Base-by-base conservation (phyloP, 2,888 invertebrate species). In the Pilophorus perplexus region DNA sequence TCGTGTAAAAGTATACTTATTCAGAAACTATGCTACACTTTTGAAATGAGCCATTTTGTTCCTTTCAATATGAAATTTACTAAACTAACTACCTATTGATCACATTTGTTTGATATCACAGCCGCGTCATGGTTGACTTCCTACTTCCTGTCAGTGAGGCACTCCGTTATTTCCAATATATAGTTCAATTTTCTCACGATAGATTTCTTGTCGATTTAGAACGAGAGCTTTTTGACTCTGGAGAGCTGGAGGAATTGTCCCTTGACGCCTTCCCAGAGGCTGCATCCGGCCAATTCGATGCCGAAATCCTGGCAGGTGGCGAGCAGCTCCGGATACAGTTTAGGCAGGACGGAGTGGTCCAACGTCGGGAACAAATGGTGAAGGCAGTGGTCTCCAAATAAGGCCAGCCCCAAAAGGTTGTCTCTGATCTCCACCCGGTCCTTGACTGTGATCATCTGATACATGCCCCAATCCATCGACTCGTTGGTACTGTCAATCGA, bases 341-440 rank as follows among this genome's bases (percentile, higher is more conserved):
- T 80, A 4, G 83, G 81, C 8, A 92, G 76, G 66, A 85, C 82
- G 0, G 84, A 84, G 73, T 91, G 90, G 75, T 91, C 91, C 27
- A 92, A 73, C 0, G 89, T 87, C 0, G 91, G 91, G 72, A 91
- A 86, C 14, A 91, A 78, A 76, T 92, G 91, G 75, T 92, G 91
- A 1, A 91, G 78, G 0, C 82, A 81, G 74, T 92, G 91, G 67
- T 88, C 85, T 0, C 91, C 91, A 73, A 89, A 91, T 68, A 85
- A 82, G 0, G 87, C 86, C 64, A 90, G 75, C 0, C 84, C 83
- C 68, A 87, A 77, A 67, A 86, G 79, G 69, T 89, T 86, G 10
- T 59, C 59, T 10, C 18, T 40, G 2, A 40, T 18, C 69, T 89
- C 86, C 16, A 82, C 78, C 69, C 89, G 81, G 74, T 89, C 90